These are phyloP conservation scores for Clitarchus hookeri DNA, from an alignment of 2,888 invertebrate genomes.

Conservation along the genomic window DNA sequence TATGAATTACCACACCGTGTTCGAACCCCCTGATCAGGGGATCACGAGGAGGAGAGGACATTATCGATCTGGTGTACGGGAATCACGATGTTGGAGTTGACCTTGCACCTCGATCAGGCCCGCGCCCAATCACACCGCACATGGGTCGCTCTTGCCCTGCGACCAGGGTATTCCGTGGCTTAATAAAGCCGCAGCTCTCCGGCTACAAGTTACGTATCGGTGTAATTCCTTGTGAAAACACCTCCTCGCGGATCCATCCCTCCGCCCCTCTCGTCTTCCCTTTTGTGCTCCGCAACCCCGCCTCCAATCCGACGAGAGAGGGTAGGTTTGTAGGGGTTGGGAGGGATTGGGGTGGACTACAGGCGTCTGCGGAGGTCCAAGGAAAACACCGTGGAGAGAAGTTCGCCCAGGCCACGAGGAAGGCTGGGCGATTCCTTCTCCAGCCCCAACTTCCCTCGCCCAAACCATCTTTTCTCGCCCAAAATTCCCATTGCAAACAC, in stretches of 20 bases:
- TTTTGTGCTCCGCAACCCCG: neutral
- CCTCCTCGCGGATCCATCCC: neutral
- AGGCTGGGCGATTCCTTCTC: neutral
- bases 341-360: neutral
- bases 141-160: no score
- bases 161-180: neutral
- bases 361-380: neutral
- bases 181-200: slow-evolving; percentile 14
- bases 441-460: neutral
- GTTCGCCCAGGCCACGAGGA: neutral
- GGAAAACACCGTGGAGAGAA: neutral
- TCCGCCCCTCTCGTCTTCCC: neutral
- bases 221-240: slow-evolving; percentile 14
- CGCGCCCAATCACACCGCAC: no score
- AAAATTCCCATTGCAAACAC: neutral
- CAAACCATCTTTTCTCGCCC: neutral
- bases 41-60: no score
- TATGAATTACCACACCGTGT: no score
- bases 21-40: no score
- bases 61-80: no score
- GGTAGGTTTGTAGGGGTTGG: neutral
- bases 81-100: no score
- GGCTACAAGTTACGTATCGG: slow-evolving; percentile 14
- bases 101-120: no score
- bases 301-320: neutral